Percentiles rank a stretch among this genome's conserved stretches.
phyloP scores from a whole-genome alignment of 2,113 vertebrate species.

The Ardeotis arabs region DNA sequence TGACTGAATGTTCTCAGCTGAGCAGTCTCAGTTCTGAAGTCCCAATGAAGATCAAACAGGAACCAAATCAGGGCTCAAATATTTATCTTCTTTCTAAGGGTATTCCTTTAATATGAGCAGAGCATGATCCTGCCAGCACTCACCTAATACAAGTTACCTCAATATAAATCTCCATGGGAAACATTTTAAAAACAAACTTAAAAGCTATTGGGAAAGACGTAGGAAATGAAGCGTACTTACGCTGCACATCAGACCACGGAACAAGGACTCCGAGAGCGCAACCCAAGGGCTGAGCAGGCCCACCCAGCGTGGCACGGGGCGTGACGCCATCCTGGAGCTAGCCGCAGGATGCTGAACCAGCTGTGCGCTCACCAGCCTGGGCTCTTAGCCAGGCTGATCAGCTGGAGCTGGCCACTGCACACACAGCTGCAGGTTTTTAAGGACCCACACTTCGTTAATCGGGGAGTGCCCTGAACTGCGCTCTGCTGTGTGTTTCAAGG shows the following conservation, averaged over 20 bases:
- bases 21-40: neutral
- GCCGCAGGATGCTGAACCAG: neutral
- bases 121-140: neutral
- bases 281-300: too few species aligned
- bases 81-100: neutral
- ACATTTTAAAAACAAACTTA: neutral
- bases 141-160: neutral
- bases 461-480: neutral
- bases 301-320: neutral
- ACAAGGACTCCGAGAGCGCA: neutral
- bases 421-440: neutral
- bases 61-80: neutral
- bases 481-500: neutral
- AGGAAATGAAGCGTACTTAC: neutral
- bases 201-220: neutral
- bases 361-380: neutral
- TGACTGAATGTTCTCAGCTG: neutral
- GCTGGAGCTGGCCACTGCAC: neutral
- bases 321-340: neutral
- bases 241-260: neutral
- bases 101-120: neutral
- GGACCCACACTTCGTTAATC: neutral
- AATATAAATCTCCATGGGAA: neutral
- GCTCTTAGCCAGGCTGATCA: neutral
- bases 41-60: neutral